Conservation (phyloP, 1,140 invertebrate genomes). For the Trachymyrmex cornetzi region DNA sequence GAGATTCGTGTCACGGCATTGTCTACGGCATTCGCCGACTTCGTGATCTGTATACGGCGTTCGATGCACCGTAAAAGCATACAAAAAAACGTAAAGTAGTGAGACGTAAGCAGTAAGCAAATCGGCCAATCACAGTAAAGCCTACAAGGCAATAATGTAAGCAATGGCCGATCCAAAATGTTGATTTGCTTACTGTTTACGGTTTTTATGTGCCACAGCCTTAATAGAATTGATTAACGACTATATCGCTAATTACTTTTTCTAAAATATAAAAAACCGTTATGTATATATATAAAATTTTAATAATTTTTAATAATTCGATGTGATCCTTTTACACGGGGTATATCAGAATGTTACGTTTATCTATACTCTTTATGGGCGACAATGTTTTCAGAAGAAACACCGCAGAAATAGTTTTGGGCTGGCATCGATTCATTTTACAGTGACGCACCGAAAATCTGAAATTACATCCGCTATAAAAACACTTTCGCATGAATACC, state of each 20-base stretch:
- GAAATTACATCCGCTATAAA: slow-evolving; percentile 17
- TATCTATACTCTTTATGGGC: slow-evolving; percentile 41
- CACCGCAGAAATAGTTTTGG: slow-evolving; percentile 47
- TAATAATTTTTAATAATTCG: slow-evolving; percentile 25
- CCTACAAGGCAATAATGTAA: too few relatives aligned
- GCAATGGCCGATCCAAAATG: too few relatives aligned
- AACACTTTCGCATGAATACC: neutral
- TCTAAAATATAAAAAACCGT: neutral
- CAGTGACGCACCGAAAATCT: slow-evolving; percentile 29
- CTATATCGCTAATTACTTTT: neutral
- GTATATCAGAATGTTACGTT: neutral
- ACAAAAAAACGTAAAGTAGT: too few relatives aligned
- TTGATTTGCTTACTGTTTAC: too few relatives aligned
- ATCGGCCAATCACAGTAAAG: too few relatives aligned
- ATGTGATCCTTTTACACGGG: neutral
- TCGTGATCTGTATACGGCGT: slow-evolving; percentile 1
- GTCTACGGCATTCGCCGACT: slow-evolving; percentile 27
- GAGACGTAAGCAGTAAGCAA: too few relatives aligned
- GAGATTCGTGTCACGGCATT: slow-evolving; percentile 30
- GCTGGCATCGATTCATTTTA: slow-evolving; percentile 39
- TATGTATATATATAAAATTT: neutral
- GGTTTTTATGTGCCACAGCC: too few relatives aligned
- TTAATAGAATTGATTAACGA: neutral
- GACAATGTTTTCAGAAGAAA: slow-evolving; percentile 48
- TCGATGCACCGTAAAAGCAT: neutral